phyloP scores from a whole-genome alignment of 2,113 vertebrate genomes.

The Dasyornis broadbenti region DNA sequence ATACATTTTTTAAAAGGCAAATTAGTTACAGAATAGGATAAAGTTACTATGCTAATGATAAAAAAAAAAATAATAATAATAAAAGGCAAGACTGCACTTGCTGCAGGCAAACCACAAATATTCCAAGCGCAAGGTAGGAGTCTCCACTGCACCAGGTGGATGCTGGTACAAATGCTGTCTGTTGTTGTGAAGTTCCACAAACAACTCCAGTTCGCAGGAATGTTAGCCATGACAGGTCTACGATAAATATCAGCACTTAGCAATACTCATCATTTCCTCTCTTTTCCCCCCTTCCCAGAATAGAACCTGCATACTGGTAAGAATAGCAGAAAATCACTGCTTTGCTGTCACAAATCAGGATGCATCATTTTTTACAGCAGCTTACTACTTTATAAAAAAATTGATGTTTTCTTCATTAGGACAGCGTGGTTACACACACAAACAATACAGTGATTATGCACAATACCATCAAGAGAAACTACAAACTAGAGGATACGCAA shows the following conservation, averaged over 20 bases:
- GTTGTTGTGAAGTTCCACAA: background rate
- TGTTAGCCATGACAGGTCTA: background rate
- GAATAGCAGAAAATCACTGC: background rate
- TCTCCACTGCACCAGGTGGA: background rate
- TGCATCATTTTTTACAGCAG: background rate
- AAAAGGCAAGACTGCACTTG: background rate
- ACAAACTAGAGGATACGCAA: background rate
- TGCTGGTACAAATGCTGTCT: background rate
- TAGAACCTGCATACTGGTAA: background rate
- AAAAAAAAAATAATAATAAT: background rate
- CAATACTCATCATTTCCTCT: background rate
- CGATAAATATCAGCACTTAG: background rate
- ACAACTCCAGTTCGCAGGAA: background rate
- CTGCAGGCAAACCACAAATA: background rate
- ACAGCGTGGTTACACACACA: background rate
- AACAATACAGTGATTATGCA: background rate
- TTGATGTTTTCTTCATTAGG: background rate
- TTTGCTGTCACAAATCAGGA: background rate
- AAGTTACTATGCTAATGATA: background rate
- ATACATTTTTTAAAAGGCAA: rapidly evolving
- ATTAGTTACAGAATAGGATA: background rate
- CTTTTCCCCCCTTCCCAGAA: background rate
- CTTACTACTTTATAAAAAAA: background rate
- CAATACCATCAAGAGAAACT: background rate
- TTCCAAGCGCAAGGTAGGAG: background rate